These are phyloP conservation scores for Venturia canescens DNA, from an alignment of 1,140 invertebrate species.

Conservation along the genomic window DNA sequence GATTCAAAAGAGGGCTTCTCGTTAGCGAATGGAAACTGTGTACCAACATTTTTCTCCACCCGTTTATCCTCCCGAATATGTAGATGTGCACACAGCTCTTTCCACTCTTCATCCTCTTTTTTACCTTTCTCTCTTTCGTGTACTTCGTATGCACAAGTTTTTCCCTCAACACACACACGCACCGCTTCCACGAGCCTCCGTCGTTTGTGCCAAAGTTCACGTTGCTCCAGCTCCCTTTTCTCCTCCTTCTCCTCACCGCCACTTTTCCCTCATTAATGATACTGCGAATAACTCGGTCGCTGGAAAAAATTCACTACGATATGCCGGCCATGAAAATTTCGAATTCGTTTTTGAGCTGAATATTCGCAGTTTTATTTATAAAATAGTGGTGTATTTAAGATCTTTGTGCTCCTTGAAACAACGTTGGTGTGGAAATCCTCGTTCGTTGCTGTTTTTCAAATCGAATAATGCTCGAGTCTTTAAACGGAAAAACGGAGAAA, in stretches of 20 bases:
- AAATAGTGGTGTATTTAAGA: too few relatives aligned
- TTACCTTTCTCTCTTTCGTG: slow-evolving; percentile 32
- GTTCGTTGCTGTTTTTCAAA: neutral
- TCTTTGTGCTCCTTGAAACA: too few relatives aligned
- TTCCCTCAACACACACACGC: slow-evolving; percentile 18
- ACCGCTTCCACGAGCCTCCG: slow-evolving; percentile 34
- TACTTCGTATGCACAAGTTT: slow-evolving; percentile 36
- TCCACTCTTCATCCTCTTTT: neutral
- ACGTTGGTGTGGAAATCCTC: neutral
- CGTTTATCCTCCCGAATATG: slow-evolving; percentile 24
- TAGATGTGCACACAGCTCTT: slow-evolving; percentile 4
- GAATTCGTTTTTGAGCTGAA: neutral
- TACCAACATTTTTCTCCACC: slow-evolving; percentile 14
- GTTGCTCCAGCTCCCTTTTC: too few relatives aligned
- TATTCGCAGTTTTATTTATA: too few relatives aligned
- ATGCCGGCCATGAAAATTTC: neutral
- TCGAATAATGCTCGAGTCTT: neutral
- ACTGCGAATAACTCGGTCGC: slow-evolving; percentile 46
- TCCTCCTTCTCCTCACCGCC: too few relatives aligned
- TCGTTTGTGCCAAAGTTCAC: slow-evolving; percentile 46
- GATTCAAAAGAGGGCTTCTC: neutral
- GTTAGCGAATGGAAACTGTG: slow-evolving; percentile 1
- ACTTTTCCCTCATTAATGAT: slow-evolving; percentile 48
- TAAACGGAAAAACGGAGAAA: neutral
- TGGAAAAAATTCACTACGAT: neutral